phyloP scores from a whole-genome alignment of 1,140 invertebrate species.

The Olivierus martensii region DNA sequence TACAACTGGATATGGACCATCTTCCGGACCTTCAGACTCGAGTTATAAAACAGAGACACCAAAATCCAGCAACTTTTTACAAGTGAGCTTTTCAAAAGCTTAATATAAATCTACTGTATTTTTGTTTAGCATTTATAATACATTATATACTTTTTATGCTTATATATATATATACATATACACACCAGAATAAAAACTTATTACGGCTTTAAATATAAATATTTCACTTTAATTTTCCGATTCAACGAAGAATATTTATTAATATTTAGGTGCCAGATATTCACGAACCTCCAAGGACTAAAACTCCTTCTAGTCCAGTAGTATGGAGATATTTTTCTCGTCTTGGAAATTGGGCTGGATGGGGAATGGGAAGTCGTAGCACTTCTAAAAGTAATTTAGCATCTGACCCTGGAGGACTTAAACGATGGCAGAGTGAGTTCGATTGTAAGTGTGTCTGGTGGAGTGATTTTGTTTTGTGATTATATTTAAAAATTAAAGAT shows the following conservation, averaged over 20 bases:
- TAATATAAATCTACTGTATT: not conserved
- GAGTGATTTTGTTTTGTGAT: not conserved
- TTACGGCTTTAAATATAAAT: no score
- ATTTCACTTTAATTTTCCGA: no score
- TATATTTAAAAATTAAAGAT: not conserved
- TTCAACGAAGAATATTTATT: no score
- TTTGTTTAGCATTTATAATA: no score
- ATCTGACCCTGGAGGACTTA: constrained; percentile 37
- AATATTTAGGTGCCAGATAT: constrained; percentile 53
- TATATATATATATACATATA: no score
- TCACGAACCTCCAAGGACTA: constrained; percentile 50
- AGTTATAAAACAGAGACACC: constrained; percentile 44
- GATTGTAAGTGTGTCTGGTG: constrained; percentile 18
- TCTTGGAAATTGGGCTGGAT: constrained; percentile 65
- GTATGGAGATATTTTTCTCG: constrained; percentile 79
- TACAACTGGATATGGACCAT: constrained; percentile 81
- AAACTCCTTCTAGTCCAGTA: constrained; percentile 89
- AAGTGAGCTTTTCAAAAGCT: constrained; percentile 16
- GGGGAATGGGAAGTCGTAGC: constrained; percentile 40
- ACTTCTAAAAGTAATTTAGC: constrained; percentile 48
- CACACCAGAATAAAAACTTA: no score
- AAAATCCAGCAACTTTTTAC: constrained; percentile 63
- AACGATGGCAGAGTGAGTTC: constrained; percentile 22
- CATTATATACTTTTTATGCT: no score
- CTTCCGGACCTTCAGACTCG: constrained; percentile 59